These are phyloP conservation scores for Aix galericulata DNA, from an alignment of 2,113 vertebrate species.

Conservation along the genomic window DNA sequence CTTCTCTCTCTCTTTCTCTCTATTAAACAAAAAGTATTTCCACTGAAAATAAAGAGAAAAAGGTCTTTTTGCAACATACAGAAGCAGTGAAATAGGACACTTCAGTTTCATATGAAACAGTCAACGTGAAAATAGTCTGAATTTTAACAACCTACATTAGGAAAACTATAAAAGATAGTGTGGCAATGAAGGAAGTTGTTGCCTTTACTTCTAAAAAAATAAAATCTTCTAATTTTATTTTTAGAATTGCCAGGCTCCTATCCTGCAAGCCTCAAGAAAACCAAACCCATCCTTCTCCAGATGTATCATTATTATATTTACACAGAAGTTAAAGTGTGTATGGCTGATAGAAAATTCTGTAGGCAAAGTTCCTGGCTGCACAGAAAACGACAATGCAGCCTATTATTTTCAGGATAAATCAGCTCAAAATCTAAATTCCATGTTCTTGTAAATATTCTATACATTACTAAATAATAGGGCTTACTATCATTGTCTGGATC, in stretches of 20 bases:
- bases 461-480: neutral
- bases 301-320: neutral
- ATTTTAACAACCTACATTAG: slow-evolving; percentile 17
- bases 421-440: neutral
- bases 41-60: slow-evolving; percentile 58
- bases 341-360: neutral
- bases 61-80: slow-evolving; percentile 42
- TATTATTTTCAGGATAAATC: slow-evolving; percentile 40
- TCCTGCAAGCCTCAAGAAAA: neutral
- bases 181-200: slow-evolving; percentile 23
- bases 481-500: neutral
- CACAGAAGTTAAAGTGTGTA: neutral
- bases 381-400: neutral
- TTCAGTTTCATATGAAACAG: slow-evolving; percentile 27
- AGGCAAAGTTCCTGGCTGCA: neutral
- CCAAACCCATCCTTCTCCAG: neutral
- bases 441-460: slow-evolving; percentile 19
- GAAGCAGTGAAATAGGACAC: slow-evolving; percentile 60
- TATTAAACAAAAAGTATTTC: slow-evolving; percentile 62
- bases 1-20: slow-evolving; percentile 26
- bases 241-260: neutral
- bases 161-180: neutral
- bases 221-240: neutral
- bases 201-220: slow-evolving; percentile 15
- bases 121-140: neutral